Evolutionary conservation across 1,140 invertebrate genomes (phyloP), one percentile per base, ranked within the genome.

Genomic region (Nasonia vitripennis): DNA sequence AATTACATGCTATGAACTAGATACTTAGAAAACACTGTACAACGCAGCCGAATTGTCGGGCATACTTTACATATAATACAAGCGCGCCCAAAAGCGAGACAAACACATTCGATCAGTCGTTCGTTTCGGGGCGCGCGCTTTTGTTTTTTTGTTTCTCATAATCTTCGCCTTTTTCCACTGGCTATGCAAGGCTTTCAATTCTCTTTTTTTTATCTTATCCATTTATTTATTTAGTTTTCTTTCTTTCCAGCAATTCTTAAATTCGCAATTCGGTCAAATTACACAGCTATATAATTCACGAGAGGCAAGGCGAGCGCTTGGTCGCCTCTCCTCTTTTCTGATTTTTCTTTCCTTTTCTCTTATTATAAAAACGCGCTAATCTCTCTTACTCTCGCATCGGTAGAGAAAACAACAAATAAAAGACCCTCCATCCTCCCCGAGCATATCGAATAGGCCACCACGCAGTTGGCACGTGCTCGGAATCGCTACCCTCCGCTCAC

Each of bases 1-100:
- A 93, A 91, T 93, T 93, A 93, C 92, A 93, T 90, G 86, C 91
- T 93, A 93, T 93, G 91, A 93, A 92, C 93, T 93, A 93, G 91
- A 93, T 93, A 93, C 92, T 93, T 93, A 93, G 89, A 93, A 93
- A 93, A 93, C 92, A 93, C 93, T 93, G 93, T 93, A 93, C 93
- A 93, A 92, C 91, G 92, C 92, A 92, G 92, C 89, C 90, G 91
- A 93, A 92, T 91, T 92, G 90, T 77, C 91, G 91, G 89, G 88
- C 89, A 91, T 93, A 93, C 92, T 93, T 93, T 93, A 93, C 93
- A 93, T 93, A 93, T 93, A 89, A 91, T 93, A 93, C 93, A 93
- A 91, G 89, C 90, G 89, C 88, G 89, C 89, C 87, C 90, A 88
- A 87, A 90, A 89, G 90, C 89, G 87, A 91, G 88, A 90, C 89